phyloP scores from a whole-genome alignment of 2,888 invertebrate species.

The Platyscelio sp. region DNA sequence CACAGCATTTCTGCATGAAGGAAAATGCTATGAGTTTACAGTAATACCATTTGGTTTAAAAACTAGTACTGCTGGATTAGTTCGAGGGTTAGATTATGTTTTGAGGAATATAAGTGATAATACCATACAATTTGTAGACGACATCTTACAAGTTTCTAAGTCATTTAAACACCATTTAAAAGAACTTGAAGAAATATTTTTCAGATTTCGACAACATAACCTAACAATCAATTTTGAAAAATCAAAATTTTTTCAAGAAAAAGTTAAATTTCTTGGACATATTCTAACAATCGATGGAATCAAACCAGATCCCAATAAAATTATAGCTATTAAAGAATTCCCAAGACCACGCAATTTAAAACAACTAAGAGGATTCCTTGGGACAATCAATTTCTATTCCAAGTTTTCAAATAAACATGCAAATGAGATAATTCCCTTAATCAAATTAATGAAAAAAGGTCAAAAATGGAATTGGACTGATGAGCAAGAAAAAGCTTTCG shows the following conservation, averaged over 20 bases:
- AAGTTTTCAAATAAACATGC: neutral
- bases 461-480: constrained; percentile 44
- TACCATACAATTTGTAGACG: neutral
- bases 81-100: neutral
- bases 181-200: neutral
- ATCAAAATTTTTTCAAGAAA: neutral
- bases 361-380: constrained; percentile 4
- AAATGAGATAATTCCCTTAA: constrained; percentile 31
- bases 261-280: constrained; percentile 21
- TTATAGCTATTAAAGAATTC: constrained; percentile 7
- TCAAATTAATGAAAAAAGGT: constrained; percentile 48
- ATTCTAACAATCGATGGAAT: neutral
- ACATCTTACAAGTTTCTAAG: neutral
- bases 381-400: neutral
- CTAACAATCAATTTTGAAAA: constrained; percentile 11
- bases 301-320: neutral
- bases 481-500: constrained; percentile 42
- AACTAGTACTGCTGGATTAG: constrained; percentile 18
- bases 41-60: constrained; percentile 19
- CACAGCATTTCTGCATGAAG: constrained; percentile 13
- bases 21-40: constrained; percentile 20
- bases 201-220: constrained; percentile 1
- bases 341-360: neutral
- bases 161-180: constrained; percentile 5
- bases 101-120: neutral